Conservation (phyloP, 2,888 invertebrate species). For the Lithodes maja region DNA sequence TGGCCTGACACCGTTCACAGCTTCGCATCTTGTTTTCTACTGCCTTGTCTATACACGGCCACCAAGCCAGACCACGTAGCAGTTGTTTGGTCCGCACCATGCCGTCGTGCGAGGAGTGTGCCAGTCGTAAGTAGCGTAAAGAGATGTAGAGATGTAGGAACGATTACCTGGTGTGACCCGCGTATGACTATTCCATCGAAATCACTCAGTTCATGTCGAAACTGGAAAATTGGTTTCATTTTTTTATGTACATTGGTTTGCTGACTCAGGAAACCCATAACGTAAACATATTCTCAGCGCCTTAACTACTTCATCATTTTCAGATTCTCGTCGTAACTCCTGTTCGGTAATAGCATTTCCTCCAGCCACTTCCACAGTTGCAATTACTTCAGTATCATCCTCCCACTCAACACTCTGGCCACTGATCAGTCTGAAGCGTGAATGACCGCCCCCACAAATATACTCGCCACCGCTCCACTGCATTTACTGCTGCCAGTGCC, state of each 20-base stretch:
- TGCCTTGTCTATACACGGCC: neutral
- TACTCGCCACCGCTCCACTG: neutral
- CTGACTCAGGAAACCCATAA: neutral
- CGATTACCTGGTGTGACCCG: neutral
- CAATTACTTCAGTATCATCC: neutral
- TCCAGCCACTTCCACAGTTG: neutral
- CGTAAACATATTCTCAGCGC: neutral
- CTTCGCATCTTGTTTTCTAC: neutral
- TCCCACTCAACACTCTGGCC: neutral
- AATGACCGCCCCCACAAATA: neutral
- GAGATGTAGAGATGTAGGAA: neutral
- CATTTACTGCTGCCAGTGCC: neutral
- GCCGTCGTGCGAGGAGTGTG: constrained; percentile 8
- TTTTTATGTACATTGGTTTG: neutral
- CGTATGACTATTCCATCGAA: neutral
- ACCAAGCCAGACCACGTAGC: constrained; percentile 1
- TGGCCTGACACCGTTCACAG: neutral
- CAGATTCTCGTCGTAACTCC: neutral
- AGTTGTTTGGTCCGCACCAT: neutral
- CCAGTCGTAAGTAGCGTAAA: neutral
- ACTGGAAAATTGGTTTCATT: neutral
- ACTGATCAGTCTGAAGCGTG: neutral
- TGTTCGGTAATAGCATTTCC: neutral
- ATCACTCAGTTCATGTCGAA: constrained; percentile 19
- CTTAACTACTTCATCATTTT: neutral